Evolutionary conservation across 1,140 invertebrate genomes (phyloP).

Genomic region (Palaemon carinicauda): DNA sequence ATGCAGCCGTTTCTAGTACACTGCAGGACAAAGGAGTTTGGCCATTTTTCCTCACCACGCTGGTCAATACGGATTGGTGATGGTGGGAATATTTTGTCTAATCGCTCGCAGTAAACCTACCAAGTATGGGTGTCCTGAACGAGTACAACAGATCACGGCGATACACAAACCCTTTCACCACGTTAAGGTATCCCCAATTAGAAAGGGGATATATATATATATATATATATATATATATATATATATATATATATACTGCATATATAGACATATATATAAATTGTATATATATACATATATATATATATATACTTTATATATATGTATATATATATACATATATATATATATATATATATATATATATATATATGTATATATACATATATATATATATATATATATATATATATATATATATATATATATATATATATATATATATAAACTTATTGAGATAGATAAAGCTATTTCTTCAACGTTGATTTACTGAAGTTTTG

Average conservation of each 20-base stretch:
- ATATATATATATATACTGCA: not conserved
- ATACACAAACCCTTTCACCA: too few relatives aligned
- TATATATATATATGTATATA: not conserved
- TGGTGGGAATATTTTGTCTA: too few relatives aligned
- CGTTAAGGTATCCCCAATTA: too few relatives aligned
- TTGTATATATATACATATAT: not conserved
- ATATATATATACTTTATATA: not conserved
- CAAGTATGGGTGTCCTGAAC: too few relatives aligned
- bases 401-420: not conserved
- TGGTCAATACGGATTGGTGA: too few relatives aligned
- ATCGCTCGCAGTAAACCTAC: too few relatives aligned
- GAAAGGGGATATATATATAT: not conserved
- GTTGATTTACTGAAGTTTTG: not conserved
- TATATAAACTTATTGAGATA: not conserved
- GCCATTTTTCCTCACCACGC: too few relatives aligned
- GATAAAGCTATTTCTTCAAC: not conserved
- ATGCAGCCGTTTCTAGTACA: too few relatives aligned
- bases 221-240: slow-evolving; percentile 9
- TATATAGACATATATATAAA: not conserved
- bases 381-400: not conserved
- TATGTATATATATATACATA: not conserved
- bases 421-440: not conserved
- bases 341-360: not conserved
- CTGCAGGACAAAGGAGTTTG: too few relatives aligned
- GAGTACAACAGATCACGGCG: too few relatives aligned